Evolutionary conservation across 2,797 vertebrate genomes (phyloP), one percentile per base, ranked within the genome.

Genomic region (Acanthurus lineatus): DNA sequence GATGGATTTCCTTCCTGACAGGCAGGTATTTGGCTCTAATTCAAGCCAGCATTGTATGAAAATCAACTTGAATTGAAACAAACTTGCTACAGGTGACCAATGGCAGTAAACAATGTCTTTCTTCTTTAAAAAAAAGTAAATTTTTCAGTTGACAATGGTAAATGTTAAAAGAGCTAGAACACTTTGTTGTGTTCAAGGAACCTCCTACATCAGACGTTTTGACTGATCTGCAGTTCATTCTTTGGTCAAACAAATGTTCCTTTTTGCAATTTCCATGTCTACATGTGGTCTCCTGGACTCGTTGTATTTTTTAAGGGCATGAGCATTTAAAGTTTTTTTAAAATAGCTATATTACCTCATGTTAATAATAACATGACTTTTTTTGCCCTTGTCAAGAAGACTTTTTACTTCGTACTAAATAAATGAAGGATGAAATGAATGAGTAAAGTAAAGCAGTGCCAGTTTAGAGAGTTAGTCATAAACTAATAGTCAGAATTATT

Each of bases 1-100:
- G 53, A 57, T 58, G 44, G 40, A 73, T 79, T 79, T 52, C 15
- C 48, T 12, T 44, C 19, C 19, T 76, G 60, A 20, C 22, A 42
- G 32, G 65, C 69, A 76, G 52, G 9, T 5, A 9, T 62, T 73
- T 56, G 22, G 20, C 66, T 87, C 51, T 32, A 69, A 12, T 66
- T 76, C 45, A 63, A 40, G 44, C 15, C 40, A 67, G n/a, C 32
- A 14, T 22, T 59, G 52, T 52, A 59, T 57, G 38, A 47, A 53
- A 60, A 73, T 60, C 28, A 65, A 44, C 38, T 54, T 35, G n/a
- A 52, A 44, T 17, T 49, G 22, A 38, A 51, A 40, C 4, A 8
- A 40, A n/a, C n/a, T 47, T 14, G 32, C 5, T 25, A 62, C 28
- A 15, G 14, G 45, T 54, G 48, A 42, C 53, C n/a, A 16, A 57